A percentile compares a stretch with the other conserved stretches of the same genome.
These are phyloP conservation scores for Acomys russatus DNA, from an alignment of 2,797 vertebrate species.

Conservation along the genomic window DNA sequence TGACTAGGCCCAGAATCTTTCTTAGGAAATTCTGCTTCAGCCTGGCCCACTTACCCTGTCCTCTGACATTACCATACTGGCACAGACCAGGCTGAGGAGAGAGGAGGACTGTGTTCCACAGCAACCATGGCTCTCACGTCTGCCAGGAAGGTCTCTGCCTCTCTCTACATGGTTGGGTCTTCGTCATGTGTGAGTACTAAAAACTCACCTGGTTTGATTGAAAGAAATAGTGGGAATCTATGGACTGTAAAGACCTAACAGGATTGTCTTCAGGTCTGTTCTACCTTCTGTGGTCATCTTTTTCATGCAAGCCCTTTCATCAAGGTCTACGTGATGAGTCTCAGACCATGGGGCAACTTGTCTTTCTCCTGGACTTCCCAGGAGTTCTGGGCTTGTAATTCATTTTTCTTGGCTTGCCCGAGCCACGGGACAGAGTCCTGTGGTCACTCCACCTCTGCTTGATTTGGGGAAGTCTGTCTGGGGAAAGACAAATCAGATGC, in stretches of 20 bases:
- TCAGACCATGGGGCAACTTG: not conserved
- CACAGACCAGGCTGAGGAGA: not conserved
- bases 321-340: not conserved
- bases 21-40: not conserved
- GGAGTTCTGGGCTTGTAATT: not conserved
- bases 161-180: not conserved
- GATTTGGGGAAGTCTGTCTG: not conserved
- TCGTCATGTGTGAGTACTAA: not conserved
- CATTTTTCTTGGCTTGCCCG: not conserved
- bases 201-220: not conserved
- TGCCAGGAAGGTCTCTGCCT: not conserved
- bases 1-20: not conserved
- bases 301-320: not conserved
- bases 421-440: not conserved
- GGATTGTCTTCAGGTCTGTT: not conserved
- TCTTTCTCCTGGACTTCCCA: not conserved
- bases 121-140: not conserved
- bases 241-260: accelerated
- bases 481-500: not conserved
- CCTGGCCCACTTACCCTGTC: not conserved
- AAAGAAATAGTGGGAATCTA: not conserved
- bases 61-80: not conserved
- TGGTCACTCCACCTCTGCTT: too few relatives aligned
- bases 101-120: not conserved
- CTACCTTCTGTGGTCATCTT: not conserved